A percentile compares a stretch with the other conserved stretches of the same genome.
phyloP scores from a whole-genome alignment of 2,113 vertebrate species.

The Cacatua alba region DNA sequence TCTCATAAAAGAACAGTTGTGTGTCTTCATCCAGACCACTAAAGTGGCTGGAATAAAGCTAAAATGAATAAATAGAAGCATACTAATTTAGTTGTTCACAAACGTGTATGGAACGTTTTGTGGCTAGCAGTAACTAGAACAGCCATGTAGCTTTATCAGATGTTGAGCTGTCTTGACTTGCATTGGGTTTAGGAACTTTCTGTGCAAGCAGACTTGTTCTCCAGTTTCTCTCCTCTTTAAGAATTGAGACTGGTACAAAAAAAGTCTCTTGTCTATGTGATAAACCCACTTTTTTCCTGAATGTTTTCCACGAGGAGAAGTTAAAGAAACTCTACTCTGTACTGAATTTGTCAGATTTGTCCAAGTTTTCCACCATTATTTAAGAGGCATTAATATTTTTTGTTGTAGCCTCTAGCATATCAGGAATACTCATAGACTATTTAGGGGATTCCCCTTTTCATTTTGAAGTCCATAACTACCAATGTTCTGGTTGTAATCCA shows the following conservation, averaged over 20 bases:
- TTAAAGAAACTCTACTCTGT: background rate
- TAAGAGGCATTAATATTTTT: background rate
- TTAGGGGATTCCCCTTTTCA: background rate
- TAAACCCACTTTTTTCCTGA: background rate
- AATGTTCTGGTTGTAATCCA: background rate
- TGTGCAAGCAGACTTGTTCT: background rate
- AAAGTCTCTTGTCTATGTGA: background rate
- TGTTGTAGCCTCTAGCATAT: background rate
- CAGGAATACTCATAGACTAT: background rate
- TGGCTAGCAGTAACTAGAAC: background rate
- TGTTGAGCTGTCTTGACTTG: constrained; percentile 25
- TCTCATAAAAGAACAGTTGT: background rate
- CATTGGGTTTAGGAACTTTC: background rate
- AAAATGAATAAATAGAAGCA: constrained; percentile 6
- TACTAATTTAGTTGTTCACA: background rate
- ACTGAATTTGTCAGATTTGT: background rate
- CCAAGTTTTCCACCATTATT: background rate
- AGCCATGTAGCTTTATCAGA: constrained; percentile 15
- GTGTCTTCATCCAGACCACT: constrained; percentile 1
- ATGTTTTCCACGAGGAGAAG: background rate
- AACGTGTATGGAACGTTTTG: background rate
- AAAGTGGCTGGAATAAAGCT: background rate
- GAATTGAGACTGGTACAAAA: background rate
- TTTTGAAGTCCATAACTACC: background rate
- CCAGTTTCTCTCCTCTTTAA: background rate